Conservation (phyloP, 1,140 invertebrate genomes). For the Drosophila cardini region DNA sequence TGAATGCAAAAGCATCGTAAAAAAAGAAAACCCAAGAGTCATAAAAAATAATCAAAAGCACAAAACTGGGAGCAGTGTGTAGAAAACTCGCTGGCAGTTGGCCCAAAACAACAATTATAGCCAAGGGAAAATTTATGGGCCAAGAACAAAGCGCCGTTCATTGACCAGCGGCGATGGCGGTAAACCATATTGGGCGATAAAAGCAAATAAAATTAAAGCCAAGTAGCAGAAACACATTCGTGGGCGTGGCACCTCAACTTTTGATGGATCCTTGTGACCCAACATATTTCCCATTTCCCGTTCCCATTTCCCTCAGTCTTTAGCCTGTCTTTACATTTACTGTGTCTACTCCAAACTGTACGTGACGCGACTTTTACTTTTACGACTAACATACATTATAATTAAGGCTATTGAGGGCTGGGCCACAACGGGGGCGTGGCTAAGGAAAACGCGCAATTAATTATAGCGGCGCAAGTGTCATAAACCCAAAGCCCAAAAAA, state of each 20-base stretch:
- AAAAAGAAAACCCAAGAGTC: constrained; percentile 57
- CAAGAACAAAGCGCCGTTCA: constrained; percentile 36
- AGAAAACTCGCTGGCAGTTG: constrained; percentile 21
- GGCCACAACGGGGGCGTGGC: constrained; percentile 34
- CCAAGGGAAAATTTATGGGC: constrained; percentile 31
- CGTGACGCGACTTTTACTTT: constrained; percentile 72
- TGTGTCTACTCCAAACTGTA: constrained; percentile 24
- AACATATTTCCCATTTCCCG: not conserved
- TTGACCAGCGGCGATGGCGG: constrained; percentile 30
- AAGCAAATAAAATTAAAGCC: constrained; percentile 62
- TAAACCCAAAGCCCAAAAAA: constrained; percentile 45
- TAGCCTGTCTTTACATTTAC: not conserved
- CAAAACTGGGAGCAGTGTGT: constrained; percentile 14
- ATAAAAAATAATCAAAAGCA: constrained; percentile 72
- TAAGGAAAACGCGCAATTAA: constrained; percentile 66
- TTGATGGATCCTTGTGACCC: constrained; percentile 45
- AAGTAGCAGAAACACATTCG: constrained; percentile 32
- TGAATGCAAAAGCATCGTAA: constrained; percentile 52
- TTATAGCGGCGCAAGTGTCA: constrained; percentile 72
- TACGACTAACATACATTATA: constrained; percentile 76
- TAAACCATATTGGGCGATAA: constrained; percentile 73
- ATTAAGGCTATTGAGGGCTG: constrained; percentile 53
- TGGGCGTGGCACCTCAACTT: constrained; percentile 41
- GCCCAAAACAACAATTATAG: constrained; percentile 48
- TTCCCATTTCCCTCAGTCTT: not conserved